A percentile compares a stretch with the other conserved stretches of the same genome.
These are phyloP conservation scores for Charina bottae DNA, from an alignment of 2,113 vertebrate genomes.

Conservation along the genomic window DNA sequence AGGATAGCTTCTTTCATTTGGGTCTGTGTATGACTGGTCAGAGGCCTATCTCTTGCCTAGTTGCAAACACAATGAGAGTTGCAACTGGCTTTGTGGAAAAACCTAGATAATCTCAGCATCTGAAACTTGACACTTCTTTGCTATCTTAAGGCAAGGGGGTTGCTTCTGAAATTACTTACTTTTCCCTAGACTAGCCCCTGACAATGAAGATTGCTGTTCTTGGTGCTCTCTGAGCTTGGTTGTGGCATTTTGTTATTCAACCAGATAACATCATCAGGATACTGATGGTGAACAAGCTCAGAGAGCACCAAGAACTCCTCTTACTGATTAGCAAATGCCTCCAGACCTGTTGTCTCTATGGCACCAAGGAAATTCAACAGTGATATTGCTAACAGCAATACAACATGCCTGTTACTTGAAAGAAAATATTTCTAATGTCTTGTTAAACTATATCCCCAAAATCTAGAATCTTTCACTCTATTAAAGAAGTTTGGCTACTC, in stretches of 20 bases:
- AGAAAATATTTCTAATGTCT: neutral
- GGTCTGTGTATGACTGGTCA: neutral
- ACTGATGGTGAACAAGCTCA: too few species aligned
- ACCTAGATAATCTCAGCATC: neutral
- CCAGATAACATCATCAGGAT: too few species aligned
- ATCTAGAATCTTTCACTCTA: too few species aligned
- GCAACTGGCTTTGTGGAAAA: neutral
- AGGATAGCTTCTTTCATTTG: neutral
- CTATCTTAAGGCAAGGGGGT: neutral
- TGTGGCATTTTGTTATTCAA: too few species aligned
- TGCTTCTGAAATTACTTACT: neutral
- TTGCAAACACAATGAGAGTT: neutral
- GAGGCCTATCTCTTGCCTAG: neutral
- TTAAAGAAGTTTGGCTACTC: too few species aligned
- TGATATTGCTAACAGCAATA: neutral
- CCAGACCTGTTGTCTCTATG: neutral
- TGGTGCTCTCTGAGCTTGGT: too few species aligned
- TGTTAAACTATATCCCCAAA: too few species aligned
- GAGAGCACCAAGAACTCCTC: neutral
- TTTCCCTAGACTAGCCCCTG: neutral
- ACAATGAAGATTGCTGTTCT: neutral
- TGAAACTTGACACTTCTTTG: neutral
- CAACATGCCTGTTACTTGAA: conserved; percentile 3
- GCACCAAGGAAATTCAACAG: conserved; percentile 7
- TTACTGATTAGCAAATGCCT: neutral